A percentile compares a stretch with the other conserved stretches of the same genome.
phyloP scores from a whole-genome alignment of 2,888 invertebrate genomes.

The Orthosia cruda region DNA sequence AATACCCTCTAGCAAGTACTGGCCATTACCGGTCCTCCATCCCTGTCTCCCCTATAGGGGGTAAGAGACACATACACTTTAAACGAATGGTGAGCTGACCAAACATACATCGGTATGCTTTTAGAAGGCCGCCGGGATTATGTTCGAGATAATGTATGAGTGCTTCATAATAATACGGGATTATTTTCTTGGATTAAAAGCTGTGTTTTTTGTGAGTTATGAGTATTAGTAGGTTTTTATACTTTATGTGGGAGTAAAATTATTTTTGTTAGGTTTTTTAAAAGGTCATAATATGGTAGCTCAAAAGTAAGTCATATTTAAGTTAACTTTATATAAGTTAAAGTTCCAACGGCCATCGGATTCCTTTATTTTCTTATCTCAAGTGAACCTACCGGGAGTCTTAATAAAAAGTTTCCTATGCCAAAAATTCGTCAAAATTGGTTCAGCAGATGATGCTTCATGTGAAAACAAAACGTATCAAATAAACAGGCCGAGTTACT shows the following conservation, averaged over 20 bases:
- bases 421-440: too few relatives aligned
- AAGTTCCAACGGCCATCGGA: too few relatives aligned
- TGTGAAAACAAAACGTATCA: too few relatives aligned
- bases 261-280: not conserved
- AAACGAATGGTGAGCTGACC: constrained; percentile 73
- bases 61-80: constrained; percentile 53
- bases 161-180: constrained; percentile 54
- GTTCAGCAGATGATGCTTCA: too few relatives aligned
- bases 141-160: constrained; percentile 54
- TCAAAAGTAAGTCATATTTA: not conserved
- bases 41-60: constrained; percentile 17
- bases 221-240: constrained; percentile 30
- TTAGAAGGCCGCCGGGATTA: constrained; percentile 76
- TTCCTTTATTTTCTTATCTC: too few relatives aligned
- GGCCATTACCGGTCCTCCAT: constrained; percentile 47
- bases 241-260: not conserved
- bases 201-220: constrained; percentile 48
- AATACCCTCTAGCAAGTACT: constrained; percentile 57
- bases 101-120: constrained; percentile 82
- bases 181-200: constrained; percentile 59
- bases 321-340: not conserved
- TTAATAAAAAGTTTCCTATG: too few relatives aligned
- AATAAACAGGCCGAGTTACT: too few relatives aligned
- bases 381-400: too few relatives aligned
- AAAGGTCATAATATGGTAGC: not conserved